Base-by-base conservation (phyloP, 2,888 invertebrate species). In the Ornithoptera alexandrae region DNA sequence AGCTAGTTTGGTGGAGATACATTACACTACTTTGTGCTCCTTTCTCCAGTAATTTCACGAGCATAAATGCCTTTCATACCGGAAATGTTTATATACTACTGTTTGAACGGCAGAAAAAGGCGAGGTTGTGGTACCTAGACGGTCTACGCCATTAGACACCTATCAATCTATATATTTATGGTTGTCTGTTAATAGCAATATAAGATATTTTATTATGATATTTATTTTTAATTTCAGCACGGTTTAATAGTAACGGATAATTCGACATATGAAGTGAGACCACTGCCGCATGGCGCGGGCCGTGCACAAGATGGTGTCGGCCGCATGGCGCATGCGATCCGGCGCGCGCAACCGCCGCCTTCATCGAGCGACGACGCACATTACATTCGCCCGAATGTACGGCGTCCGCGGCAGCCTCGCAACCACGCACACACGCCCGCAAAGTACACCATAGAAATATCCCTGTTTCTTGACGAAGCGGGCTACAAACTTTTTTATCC, bases 381-480 rank as follows among this genome's bases (percentile, higher is more conserved):
- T 5, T 78, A 82, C 0, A 77, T 91, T 17, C 82, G 89, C 0
- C 84, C 84, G 24, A 81, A 84, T 42, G 79, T 77, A 46, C 82
- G 87, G 10, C 80, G 83, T 17, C 88, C 87, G 5, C 84, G 89
- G 56, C 66, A 39, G n/a, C 63, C 70, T 7, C 50, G 70, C 3
- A 66, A 74, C 7, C 72, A 76, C 36, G 79, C 74, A 20, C 67
- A 74, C 39, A 83, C 81, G 5, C 86, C 86, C 0, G 78, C 87
- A 15, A 85, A 86, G 69, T 91, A 95, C 72, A 95, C 95, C 4
- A 89, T 96, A 57, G 96, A 97, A 83, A 85, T 96, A 65, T 96
- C 95, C 0, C 84, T 96, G 59, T 96, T 96, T 83, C 94, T 96
- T 76, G 96, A 96, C 78, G 95, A 95, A 80, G 94, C 95, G 1